Percentiles rank a stretch among this genome's conserved stretches.
Evolutionary conservation across 1,140 invertebrate species (phyloP).

Genomic region (Drosophila azteca): DNA sequence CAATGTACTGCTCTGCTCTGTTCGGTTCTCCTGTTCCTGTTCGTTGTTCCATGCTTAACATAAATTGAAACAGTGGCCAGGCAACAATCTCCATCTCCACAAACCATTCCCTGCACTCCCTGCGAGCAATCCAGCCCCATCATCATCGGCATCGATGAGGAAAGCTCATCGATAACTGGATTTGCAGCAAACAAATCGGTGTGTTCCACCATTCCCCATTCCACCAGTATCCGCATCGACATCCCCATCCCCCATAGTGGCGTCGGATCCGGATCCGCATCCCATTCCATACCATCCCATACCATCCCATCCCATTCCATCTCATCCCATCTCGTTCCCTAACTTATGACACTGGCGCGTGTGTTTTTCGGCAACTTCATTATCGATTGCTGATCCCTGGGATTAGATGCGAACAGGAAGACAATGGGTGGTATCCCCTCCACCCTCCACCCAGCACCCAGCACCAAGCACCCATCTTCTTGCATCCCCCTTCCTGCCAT

Average conservation of each 20-base stretch:
- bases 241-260: neutral
- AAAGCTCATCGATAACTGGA: slow-evolving; percentile 75
- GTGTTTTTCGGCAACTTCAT: slow-evolving; percentile 81
- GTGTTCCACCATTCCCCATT: slow-evolving; percentile 23
- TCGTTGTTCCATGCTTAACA: slow-evolving; percentile 56
- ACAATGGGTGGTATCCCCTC: slow-evolving; percentile 34
- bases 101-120: neutral
- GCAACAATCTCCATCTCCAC: slow-evolving; percentile 23
- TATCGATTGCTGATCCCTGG: slow-evolving; percentile 79
- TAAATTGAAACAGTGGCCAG: slow-evolving; percentile 73
- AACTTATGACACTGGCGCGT: slow-evolving; percentile 76
- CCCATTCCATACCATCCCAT: slow-evolving; percentile 4
- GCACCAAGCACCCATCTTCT: neutral
- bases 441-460: neutral
- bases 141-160: slow-evolving; percentile 10
- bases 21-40: slow-evolving; percentile 4
- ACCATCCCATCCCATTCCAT: slow-evolving; percentile 5
- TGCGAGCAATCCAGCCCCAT: slow-evolving; percentile 12
- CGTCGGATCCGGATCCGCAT: neutral
- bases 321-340: slow-evolving; percentile 24
- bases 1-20: neutral
- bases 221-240: no score
- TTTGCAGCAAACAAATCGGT: slow-evolving; percentile 76
- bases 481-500: neutral
- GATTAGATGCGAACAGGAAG: slow-evolving; percentile 69